Percentiles rank a stretch among this genome's conserved stretches.
Evolutionary conservation across 1,140 invertebrate genomes (phyloP).

Genomic region (Eriocheir sinensis): DNA sequence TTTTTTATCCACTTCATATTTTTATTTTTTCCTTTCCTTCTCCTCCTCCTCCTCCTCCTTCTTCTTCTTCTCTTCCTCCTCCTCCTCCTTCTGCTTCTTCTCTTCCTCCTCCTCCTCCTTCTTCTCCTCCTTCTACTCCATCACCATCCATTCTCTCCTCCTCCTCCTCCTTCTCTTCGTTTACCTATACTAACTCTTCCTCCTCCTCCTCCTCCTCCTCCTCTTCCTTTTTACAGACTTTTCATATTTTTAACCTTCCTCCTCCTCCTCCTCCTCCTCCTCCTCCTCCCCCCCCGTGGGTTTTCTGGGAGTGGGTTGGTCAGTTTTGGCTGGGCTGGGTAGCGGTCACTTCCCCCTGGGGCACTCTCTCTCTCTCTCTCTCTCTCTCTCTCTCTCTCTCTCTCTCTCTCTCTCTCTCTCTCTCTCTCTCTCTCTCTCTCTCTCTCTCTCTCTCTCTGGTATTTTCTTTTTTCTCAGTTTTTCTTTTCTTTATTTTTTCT

Average conservation of each 20-base stretch:
- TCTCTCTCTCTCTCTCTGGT: background rate
- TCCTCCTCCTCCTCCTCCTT: background rate
- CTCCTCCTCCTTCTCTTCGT: background rate
- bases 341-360: too few species aligned
- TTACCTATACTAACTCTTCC: background rate
- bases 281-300: too few species aligned
- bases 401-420: background rate
- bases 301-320: too few species aligned
- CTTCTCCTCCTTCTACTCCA: background rate
- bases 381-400: background rate
- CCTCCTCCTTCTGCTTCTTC: background rate
- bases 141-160: too few species aligned
- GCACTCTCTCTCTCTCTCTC: background rate
- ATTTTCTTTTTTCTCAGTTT: background rate
- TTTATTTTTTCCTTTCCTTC: background rate
- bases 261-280: background rate
- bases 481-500: background rate
- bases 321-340: too few species aligned
- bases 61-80: background rate
- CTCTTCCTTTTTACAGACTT: background rate
- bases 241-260: background rate
- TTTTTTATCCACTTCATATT: too few species aligned
- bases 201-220: constrained; percentile 4
- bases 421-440: background rate
- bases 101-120: background rate